Percentiles rank a stretch among this genome's conserved stretches.
Conservation (phyloP, 2,113 vertebrate genomes). For the Empidonax alnorum region DNA sequence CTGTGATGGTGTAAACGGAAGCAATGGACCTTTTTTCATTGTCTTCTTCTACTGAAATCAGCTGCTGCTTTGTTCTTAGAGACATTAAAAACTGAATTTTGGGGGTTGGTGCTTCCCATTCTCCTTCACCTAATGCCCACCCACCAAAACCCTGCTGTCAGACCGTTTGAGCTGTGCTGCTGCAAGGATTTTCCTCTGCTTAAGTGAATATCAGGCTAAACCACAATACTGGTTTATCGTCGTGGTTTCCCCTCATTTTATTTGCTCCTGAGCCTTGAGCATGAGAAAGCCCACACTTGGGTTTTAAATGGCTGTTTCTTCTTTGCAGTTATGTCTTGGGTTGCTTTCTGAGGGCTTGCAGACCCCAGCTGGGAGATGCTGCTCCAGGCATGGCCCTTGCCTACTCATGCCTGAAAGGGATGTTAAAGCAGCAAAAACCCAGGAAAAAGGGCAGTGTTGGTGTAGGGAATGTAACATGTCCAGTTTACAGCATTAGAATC, state of each 20-base stretch:
- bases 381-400: not conserved
- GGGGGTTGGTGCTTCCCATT: not conserved
- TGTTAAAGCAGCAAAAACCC: not conserved
- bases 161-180: not conserved
- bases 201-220: accelerated
- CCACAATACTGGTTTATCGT: not conserved
- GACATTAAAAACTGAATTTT: not conserved
- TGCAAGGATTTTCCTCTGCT: not conserved
- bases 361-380: not conserved
- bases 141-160: not conserved
- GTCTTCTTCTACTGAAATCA: not conserved
- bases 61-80: not conserved
- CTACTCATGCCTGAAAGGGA: not conserved
- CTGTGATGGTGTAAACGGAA: not conserved
- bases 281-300: not conserved
- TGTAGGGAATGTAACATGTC: accelerated
- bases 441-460: accelerated
- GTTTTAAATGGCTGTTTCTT: not conserved
- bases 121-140: not conserved
- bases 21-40: not conserved
- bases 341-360: not conserved
- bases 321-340: not conserved
- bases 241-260: not conserved
- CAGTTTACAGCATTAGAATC: not conserved
- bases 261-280: not conserved